Conservation (phyloP, 2,888 invertebrate species). For the Ephialtes manifestator region DNA sequence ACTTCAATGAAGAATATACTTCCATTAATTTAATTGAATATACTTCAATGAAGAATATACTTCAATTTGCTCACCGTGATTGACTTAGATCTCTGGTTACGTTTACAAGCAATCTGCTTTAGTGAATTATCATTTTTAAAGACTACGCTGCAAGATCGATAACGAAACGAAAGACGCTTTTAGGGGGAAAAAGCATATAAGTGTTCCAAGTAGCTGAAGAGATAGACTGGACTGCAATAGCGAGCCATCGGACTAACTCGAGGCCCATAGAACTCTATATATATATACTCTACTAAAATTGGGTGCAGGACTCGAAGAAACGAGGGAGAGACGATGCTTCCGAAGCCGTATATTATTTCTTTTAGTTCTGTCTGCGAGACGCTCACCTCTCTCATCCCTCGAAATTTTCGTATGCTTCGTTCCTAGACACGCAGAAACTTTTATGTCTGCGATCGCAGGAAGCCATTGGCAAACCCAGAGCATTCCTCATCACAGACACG, state of each 20-base stretch:
- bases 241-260: not conserved
- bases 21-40: too few species aligned
- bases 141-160: not conserved
- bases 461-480: slow-evolving; percentile 10
- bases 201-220: not conserved
- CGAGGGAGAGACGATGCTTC: not conserved
- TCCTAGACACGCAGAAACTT: slow-evolving; percentile 13
- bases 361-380: not conserved
- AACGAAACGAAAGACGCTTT: not conserved
- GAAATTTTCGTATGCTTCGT: not conserved
- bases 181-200: not conserved
- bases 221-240: not conserved
- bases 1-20: too few species aligned
- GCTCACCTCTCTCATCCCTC: slow-evolving; percentile 17
- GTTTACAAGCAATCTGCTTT: not conserved
- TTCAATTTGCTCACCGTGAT: too few species aligned
- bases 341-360: slow-evolving; percentile 37
- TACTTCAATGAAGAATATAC: too few species aligned
- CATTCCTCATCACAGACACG: slow-evolving; percentile 13
- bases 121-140: not conserved
- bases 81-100: too few species aligned
- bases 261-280: slow-evolving; percentile 43
- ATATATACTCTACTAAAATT: slow-evolving; percentile 35
- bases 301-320: not conserved
- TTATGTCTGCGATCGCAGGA: slow-evolving; percentile 3